Percentiles rank a stretch among this genome's conserved stretches.
Evolutionary conservation across 92 coral and sea anemone genomes (phyloP).

Genomic region (Heteractis magnifica): DNA sequence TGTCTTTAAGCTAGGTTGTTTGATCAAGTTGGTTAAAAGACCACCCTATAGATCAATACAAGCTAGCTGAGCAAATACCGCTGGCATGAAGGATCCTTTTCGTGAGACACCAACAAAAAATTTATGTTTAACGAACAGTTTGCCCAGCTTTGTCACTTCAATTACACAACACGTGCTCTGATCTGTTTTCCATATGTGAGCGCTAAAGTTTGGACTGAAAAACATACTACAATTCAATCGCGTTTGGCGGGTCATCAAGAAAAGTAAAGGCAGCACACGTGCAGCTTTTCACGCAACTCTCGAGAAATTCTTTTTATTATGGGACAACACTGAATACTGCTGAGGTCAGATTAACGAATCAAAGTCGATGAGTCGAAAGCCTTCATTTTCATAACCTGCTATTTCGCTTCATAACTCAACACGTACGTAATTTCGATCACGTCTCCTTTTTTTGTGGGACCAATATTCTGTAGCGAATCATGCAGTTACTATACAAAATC

Average conservation of each 20-base stretch:
- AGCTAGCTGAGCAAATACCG: not conserved
- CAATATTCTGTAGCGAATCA: not conserved
- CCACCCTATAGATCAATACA: not conserved
- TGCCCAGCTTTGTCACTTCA: not conserved
- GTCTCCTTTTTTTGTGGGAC: not conserved
- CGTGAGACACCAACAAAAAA: not conserved
- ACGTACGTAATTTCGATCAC: conserved; percentile 6
- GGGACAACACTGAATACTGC: not conserved
- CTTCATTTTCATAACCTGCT: not conserved
- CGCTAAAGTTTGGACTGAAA: not conserved
- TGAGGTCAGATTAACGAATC: not conserved
- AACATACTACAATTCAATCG: not conserved
- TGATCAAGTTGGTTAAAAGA: not conserved
- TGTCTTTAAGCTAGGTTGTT: not conserved
- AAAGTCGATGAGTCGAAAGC: not conserved
- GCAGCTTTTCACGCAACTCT: not conserved
- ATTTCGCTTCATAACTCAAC: not conserved
- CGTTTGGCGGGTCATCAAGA: not conserved
- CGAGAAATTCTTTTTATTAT: not conserved
- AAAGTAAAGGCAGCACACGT: not conserved
- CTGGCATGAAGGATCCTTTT: not conserved
- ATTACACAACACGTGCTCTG: not conserved
- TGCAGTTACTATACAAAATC: not conserved
- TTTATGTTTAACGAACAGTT: not conserved
- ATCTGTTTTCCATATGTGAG: not conserved